Base-by-base conservation (phyloP, 2,888 invertebrate species). In the Lasioglossum zephyrum region DNA sequence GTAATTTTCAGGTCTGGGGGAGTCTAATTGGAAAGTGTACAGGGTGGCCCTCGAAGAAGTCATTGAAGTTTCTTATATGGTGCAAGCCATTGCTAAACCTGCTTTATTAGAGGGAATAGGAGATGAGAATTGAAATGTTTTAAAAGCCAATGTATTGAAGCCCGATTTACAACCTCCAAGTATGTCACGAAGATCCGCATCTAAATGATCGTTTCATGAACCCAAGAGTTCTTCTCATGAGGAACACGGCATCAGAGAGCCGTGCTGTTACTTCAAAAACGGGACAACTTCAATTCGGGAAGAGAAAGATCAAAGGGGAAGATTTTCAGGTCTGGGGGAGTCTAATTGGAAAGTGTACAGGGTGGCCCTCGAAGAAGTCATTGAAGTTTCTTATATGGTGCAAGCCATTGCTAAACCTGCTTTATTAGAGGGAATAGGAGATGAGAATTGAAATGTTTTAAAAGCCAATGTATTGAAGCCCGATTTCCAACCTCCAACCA, bases 321-420 rank as follows among this genome's bases (percentile, higher is more conserved):
- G 70, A 80, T 81, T 85, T 86, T 41, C 73, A 18, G 41, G 31
- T 36, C 66, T 22, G 18, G 3, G 4, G 36, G 16, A 4, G 31
- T 36, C 66, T 31, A 66, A 66, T 36, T 36, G 31, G 66, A 66
- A 36, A 66, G 6, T 66, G 18, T 18, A 36, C 36, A 18, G 66
- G 66, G 66, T 66, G 66, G 11, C 3, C 22, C 22, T 36, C 26
- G 60, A 63, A 16, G 36, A 66, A 36, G 18, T 36, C n/a, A n/a
- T 57, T 9, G 9, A 0, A 9, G n/a, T n/a, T 57, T n/a, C 22
- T 22, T 22, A 0, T 53, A 22, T 0, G 47, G 13, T 11, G 4
- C 44, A 13, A 44, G 11, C 11, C 44, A 11, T 44, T 11, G 11
- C 44, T 44, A 11, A 11, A 13, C 2, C 11, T 44, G 44, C 44